Evolutionary conservation across 1,140 invertebrate species (phyloP), one percentile per base, ranked within the genome.

Genomic region (Proctacanthus coquilletti): DNA sequence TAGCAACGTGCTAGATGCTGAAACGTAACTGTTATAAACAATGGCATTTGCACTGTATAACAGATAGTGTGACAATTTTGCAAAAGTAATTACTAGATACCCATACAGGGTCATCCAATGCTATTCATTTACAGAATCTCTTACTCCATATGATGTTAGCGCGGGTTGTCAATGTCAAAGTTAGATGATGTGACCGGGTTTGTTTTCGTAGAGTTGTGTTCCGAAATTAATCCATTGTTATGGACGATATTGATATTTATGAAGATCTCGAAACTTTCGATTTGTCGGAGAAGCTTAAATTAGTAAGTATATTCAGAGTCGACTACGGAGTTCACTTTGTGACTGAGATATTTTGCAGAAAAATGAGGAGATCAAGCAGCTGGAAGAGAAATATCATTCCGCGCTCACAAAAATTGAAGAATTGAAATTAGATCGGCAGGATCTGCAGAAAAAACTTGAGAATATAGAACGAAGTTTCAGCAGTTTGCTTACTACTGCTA

Each of bases 211-310:
- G n/a, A n/a, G n/a, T n/a, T n/a, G n/a, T n/a, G n/a, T n/a, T n/a
- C n/a, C n/a, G n/a, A n/a, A n/a, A n/a, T n/a, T n/a, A n/a, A 33
- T 33, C 17, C 31, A 15, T 47, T 43, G 21, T 48, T 35, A 32
- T 35, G 19, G 49, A 55, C 20, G 49, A 55, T 27, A 38, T 57
- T 15, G 45, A 56, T 43, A 53, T 57, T 9, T 57, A 57, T 18
- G 49, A 49, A 38, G 55, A 57, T 40, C 42, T 57, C 41, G 55
- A 53, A n/a, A 46, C 47, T 18, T 57, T 57, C 27, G 49, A 57
- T 27, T 23, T 52, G 30, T 38, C 30, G 10, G 54, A 57, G 18
- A 45, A 53, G 21, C 44, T n/a, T n/a, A n/a, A n/a, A n/a, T 11
- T 10, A 18, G 21, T 18, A 20, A 10, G 4, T 5, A 4, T 8